phyloP scores from a whole-genome alignment of 2,797 vertebrate genomes.

The Sebastes elongatus region DNA sequence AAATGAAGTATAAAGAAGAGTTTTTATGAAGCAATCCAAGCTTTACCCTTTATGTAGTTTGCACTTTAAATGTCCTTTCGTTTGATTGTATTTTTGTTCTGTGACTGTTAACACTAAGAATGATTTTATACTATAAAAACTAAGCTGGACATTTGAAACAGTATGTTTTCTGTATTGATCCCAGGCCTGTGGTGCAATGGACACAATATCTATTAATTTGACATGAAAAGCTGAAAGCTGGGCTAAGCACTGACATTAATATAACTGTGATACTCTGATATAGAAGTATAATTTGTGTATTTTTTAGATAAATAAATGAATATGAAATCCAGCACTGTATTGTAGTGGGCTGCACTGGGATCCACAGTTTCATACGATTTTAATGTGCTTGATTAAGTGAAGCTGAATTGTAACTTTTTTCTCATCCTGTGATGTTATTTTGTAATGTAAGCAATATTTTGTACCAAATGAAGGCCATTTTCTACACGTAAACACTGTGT shows the following conservation, averaged over 20 bases:
- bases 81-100: slow-evolving; percentile 45
- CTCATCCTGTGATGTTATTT: background rate
- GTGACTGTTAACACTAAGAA: slow-evolving; percentile 57
- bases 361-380: slow-evolving; percentile 1
- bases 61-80: slow-evolving; percentile 75
- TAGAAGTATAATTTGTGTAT: background rate
- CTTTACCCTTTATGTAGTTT: slow-evolving; percentile 55
- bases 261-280: slow-evolving; percentile 37
- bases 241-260: slow-evolving; percentile 34
- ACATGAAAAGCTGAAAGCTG: background rate
- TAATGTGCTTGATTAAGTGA: background rate
- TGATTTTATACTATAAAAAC: background rate
- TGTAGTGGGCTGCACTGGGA: slow-evolving; percentile 13
- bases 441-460: slow-evolving; percentile 4
- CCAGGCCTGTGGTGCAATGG: background rate
- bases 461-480: slow-evolving; percentile 27
- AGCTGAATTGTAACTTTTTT: background rate
- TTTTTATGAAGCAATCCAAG: slow-evolving; percentile 8
- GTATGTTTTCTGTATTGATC: slow-evolving; percentile 20
- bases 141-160: slow-evolving; percentile 24
- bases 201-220: background rate
- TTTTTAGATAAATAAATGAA: background rate
- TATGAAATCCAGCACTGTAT: slow-evolving; percentile 19
- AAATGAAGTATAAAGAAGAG: slow-evolving; percentile 2
- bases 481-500: slow-evolving; percentile 21